Base-by-base conservation (phyloP, 2,113 vertebrate species). In the Pterocles burchelli region DNA sequence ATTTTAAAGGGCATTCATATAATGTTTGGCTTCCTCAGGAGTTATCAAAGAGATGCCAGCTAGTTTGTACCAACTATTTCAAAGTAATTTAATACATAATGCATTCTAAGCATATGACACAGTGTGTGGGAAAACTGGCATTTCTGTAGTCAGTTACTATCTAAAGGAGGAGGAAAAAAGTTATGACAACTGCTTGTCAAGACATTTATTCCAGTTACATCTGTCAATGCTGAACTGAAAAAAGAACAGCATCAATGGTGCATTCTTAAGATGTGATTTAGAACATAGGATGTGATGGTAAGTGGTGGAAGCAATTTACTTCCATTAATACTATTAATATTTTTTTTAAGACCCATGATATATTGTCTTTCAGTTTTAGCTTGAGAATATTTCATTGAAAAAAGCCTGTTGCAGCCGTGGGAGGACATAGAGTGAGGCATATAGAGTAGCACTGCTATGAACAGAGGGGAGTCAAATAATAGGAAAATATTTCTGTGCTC, bases 111-210 rank as follows among this genome's bases (percentile, higher is more conserved):
- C 57, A 77, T 62, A 82, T n/a, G 67, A 82, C 31, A 80, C 8
- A 58, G 9, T 59, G 73, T 74, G 86, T 74, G 59, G 57, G 66
- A 91, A 93, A 94, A 87, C 68, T 93, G 91, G 49, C 90, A 61
- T 91, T 91, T 91, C 6, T 7, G 8, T 63, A 63, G 29, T 71
- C 25, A 43, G 33, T 73, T 91, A 43, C 84, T 58, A n/a, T 55
- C 46, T 70, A 55, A 93, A 93, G 63, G 15, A 88, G 62, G 24
- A 74, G 26, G 65, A 62, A 86, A 83, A 63, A 79, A 80, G 55
- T 79, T 67, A 73, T 77, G 79, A 94, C 68, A 96, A 90, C 75
- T 77, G 46, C 72, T 79, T 91, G 89, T 91, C 88, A 88, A 91
- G 93, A 71, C 51, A 88, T 76, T 83, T 77, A 74, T 95, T 48